phyloP scores from a whole-genome alignment of 1,140 invertebrate genomes.

The Colletes latitarsis region DNA sequence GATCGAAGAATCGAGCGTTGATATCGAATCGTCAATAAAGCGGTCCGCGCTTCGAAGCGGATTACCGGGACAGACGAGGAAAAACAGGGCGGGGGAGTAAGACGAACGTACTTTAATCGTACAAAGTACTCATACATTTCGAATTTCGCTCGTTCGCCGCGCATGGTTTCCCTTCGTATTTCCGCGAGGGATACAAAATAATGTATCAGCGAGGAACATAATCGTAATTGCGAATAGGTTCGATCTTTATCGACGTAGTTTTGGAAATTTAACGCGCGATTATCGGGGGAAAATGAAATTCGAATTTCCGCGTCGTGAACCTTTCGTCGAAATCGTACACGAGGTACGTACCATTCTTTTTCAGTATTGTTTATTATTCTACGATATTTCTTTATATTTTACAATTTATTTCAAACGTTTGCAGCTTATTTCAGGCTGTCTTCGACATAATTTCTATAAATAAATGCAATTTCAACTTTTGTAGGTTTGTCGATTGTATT shows the following conservation, averaged over 20 bases:
- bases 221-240: neutral
- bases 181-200: constrained; percentile 9
- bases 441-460: too few species aligned
- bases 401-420: too few species aligned
- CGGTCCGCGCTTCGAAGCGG: constrained; percentile 12
- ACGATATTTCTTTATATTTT: too few species aligned
- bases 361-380: too few species aligned
- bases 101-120: constrained; percentile 33
- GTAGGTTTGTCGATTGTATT: too few species aligned
- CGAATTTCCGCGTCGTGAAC: neutral
- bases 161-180: too few species aligned
- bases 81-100: constrained; percentile 16
- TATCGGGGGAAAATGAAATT: neutral
- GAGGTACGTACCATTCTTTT: too few species aligned
- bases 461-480: too few species aligned
- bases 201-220: neutral
- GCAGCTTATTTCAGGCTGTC: too few species aligned
- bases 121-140: constrained; percentile 43
- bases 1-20: constrained; percentile 28
- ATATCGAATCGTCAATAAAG: constrained; percentile 26
- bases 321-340: too few species aligned
- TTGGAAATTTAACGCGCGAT: neutral
- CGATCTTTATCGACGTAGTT: neutral
- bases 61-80: constrained; percentile 22
- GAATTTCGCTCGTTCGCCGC: constrained; percentile 18